phyloP scores from a whole-genome alignment of 2,888 invertebrate genomes.

The Drosophila subsilvestris region DNA sequence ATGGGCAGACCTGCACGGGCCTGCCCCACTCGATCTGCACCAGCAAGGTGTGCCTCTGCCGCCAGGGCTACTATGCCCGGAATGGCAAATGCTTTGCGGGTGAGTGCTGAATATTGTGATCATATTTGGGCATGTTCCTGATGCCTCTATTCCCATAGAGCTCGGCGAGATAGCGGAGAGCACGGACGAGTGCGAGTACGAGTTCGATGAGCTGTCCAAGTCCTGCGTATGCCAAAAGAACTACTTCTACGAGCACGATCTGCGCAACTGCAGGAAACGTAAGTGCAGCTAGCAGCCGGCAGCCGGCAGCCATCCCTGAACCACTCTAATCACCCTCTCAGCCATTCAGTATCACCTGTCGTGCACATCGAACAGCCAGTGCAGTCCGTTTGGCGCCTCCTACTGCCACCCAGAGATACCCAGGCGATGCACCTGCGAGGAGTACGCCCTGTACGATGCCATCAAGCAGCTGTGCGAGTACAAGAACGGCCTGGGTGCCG shows the following conservation, averaged over 20 bases:
- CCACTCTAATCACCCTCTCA: too few relatives aligned
- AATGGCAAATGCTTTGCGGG: slow-evolving; percentile 82
- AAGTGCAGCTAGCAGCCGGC: too few relatives aligned
- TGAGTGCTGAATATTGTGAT: slow-evolving; percentile 24
- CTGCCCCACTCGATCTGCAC: slow-evolving; percentile 82
- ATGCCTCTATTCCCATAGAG: slow-evolving; percentile 57
- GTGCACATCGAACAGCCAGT: slow-evolving; percentile 83
- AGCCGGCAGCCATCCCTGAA: too few relatives aligned
- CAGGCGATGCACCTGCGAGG: slow-evolving; percentile 81
- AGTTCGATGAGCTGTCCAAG: slow-evolving; percentile 76
- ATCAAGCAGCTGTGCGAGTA: slow-evolving; percentile 80
- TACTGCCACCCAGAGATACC: slow-evolving; percentile 74
- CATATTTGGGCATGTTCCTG: too few relatives aligned
- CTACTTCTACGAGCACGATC: slow-evolving; percentile 79
- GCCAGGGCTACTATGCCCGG: slow-evolving; percentile 80
- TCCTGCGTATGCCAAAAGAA: slow-evolving; percentile 83
- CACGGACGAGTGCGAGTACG: slow-evolving; percentile 80
- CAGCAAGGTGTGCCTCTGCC: slow-evolving; percentile 80
- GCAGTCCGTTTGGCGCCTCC: slow-evolving; percentile 83
- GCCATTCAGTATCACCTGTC: slow-evolving; percentile 80
- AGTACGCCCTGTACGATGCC: slow-evolving; percentile 81
- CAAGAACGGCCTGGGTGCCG: slow-evolving; percentile 80
- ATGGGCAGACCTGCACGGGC: slow-evolving; percentile 77
- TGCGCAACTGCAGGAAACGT: slow-evolving; percentile 83
- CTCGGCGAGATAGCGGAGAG: slow-evolving; percentile 83